phyloP scores from a whole-genome alignment of 1,140 invertebrate genomes.

The Leptopilina boulardi region DNA sequence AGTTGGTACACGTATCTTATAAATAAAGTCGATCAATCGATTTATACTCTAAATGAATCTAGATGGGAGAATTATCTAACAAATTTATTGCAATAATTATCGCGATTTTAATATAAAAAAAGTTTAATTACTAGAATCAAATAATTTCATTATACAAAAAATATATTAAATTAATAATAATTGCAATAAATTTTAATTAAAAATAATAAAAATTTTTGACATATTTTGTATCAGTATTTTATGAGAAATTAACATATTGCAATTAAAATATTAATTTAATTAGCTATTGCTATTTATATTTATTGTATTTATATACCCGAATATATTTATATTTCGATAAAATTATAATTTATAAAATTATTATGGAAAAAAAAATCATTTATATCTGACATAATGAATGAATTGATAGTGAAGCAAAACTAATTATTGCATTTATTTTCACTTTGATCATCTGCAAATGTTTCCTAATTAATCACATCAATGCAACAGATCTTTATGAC shows the following conservation, averaged over 20 bases:
- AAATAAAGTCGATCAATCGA: constrained; percentile 5
- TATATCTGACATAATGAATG: background rate
- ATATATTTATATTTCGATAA: background rate
- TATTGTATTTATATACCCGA: too few species aligned
- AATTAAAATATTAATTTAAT: too few species aligned
- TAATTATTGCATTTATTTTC: background rate
- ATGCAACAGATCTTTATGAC: constrained; percentile 6
- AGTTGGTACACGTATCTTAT: constrained; percentile 8
- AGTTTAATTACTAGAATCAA: too few species aligned
- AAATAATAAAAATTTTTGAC: too few species aligned
- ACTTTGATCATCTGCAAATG: background rate
- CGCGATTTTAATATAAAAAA: background rate
- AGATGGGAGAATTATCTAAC: background rate
- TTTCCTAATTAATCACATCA: background rate
- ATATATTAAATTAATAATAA: too few species aligned
- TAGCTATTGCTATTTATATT: too few species aligned
- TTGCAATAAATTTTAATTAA: too few species aligned
- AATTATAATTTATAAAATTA: background rate
- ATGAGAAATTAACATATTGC: too few species aligned
- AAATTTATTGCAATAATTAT: background rate
- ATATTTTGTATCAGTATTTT: too few species aligned
- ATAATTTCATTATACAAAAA: too few species aligned
- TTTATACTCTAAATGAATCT: constrained; percentile 11
- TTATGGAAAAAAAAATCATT: too few species aligned
- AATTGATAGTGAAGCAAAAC: background rate